A percentile compares a stretch with the other conserved stretches of the same genome.
phyloP scores from a whole-genome alignment of 2,888 invertebrate species.

The Plagodis pulveraria region DNA sequence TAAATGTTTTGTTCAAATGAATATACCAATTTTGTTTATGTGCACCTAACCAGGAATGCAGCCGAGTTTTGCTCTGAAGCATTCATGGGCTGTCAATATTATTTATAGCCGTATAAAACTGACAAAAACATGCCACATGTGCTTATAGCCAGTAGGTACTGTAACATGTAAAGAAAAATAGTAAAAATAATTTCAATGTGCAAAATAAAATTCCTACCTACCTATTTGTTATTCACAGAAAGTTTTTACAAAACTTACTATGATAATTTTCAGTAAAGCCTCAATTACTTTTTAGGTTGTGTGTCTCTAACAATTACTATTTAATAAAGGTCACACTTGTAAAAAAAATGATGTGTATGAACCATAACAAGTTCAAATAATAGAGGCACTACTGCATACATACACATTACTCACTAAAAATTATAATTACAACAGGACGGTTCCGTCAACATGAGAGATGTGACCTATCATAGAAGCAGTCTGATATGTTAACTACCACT shows the following conservation, averaged over 20 bases:
- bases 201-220: background rate
- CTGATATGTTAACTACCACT: conserved; percentile 66
- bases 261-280: conserved; percentile 18
- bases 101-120: no score
- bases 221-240: conserved; percentile 9
- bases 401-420: conserved; percentile 24
- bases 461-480: conserved; percentile 52
- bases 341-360: no score
- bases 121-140: no score
- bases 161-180: no score
- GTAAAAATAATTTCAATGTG: background rate
- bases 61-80: no score
- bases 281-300: conserved; percentile 12
- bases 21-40: no score
- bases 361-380: conserved; percentile 4
- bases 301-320: no score
- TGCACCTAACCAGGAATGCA: no score
- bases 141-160: no score
- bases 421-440: conserved; percentile 73
- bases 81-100: no score
- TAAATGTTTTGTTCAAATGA: no score
- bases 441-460: conserved; percentile 59
- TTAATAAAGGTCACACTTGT: no score
- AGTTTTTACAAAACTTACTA: conserved; percentile 27
- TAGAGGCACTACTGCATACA: conserved; percentile 25